phyloP scores from a whole-genome alignment of 2,888 invertebrate species.

The Torymus auratus region DNA sequence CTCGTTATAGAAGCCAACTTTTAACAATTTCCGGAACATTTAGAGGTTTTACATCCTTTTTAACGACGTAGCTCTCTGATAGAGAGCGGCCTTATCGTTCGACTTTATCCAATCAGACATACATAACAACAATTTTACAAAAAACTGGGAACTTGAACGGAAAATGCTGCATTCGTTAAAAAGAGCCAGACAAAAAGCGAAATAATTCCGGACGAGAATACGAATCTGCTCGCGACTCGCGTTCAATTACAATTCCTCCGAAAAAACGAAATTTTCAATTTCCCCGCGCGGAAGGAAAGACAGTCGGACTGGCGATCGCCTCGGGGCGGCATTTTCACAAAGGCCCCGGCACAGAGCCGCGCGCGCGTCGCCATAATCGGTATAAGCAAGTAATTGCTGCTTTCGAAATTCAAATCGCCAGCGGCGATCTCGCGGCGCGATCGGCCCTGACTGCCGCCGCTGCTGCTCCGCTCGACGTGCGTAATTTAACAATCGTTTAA shows the following conservation, averaged over 20 bases:
- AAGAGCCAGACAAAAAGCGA: too few relatives aligned
- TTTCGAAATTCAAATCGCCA: constrained; percentile 37
- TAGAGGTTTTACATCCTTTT: neutral
- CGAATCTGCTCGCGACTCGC: too few relatives aligned
- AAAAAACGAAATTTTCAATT: too few relatives aligned
- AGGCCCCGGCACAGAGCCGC: neutral
- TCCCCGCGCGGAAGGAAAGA: too few relatives aligned
- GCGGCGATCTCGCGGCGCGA: constrained; percentile 20
- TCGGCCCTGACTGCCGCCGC: neutral
- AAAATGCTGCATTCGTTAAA: too few relatives aligned
- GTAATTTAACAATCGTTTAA: constrained; percentile 46
- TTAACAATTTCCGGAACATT: constrained; percentile 8
- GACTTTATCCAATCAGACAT: too few relatives aligned
- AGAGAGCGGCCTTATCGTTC: too few relatives aligned
- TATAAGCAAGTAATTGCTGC: constrained; percentile 39
- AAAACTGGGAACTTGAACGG: too few relatives aligned
- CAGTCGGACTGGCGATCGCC: too few relatives aligned
- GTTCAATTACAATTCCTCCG: too few relatives aligned
- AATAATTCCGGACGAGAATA: too few relatives aligned
- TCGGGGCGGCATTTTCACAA: neutral
- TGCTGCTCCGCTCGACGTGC: constrained; percentile 3
- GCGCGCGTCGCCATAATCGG: constrained; percentile 15
- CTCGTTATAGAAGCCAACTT: neutral
- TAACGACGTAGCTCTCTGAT: neutral
- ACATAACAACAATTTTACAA: too few relatives aligned